phyloP scores from a whole-genome alignment of 2,888 invertebrate genomes.

The Drosophila histrio region DNA sequence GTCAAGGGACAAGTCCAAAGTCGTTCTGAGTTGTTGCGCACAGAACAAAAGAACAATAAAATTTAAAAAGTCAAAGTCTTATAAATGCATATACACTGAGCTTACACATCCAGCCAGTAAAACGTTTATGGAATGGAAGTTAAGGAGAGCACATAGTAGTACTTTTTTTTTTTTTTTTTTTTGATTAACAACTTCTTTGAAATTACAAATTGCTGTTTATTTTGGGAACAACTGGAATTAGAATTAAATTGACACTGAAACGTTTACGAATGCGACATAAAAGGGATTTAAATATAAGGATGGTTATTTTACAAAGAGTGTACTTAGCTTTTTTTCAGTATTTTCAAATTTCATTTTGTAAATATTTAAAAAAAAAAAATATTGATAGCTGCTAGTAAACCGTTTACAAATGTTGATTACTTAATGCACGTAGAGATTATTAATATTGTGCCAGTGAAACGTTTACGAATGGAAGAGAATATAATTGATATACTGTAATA shows the following conservation, averaged over 20 bases:
- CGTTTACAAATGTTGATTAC: no score
- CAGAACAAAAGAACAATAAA: constrained; percentile 4
- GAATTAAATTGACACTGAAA: neutral
- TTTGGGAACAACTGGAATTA: neutral
- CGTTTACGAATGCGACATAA: neutral
- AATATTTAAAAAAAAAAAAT: no score
- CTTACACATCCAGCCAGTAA: neutral
- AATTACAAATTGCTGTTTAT: neutral
- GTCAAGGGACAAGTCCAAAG: constrained; percentile 20
- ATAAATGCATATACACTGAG: neutral
- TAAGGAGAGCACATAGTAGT: no score
- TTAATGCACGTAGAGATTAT: neutral
- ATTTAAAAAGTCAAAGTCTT: neutral
- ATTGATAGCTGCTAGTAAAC: no score
- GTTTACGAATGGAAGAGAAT: neutral
- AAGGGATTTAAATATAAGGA: neutral
- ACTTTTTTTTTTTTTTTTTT: no score
- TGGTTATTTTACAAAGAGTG: no score
- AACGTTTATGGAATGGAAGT: neutral
- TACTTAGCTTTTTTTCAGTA: no score
- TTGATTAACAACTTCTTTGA: neutral
- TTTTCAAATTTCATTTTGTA: no score
- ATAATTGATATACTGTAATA: neutral
- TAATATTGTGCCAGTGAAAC: neutral
- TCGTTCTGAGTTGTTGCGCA: neutral